Percentiles rank a stretch among this genome's conserved stretches.
phyloP scores from a whole-genome alignment of 2,113 vertebrate genomes.

The Coreoperca whiteheadi region DNA sequence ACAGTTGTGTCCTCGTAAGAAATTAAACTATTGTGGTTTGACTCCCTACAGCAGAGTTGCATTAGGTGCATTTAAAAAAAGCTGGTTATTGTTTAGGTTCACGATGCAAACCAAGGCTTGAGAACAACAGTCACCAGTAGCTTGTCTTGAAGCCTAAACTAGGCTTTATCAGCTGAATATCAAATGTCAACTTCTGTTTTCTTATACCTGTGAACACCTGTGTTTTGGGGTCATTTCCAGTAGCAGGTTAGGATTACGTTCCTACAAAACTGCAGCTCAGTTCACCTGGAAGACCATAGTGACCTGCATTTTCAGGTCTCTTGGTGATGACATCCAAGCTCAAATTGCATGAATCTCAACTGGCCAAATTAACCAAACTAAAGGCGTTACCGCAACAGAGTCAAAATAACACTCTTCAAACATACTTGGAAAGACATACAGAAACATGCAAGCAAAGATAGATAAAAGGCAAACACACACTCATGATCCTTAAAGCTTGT shows the following conservation, averaged over 20 bases:
- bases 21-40: neutral
- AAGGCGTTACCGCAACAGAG: neutral
- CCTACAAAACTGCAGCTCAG: neutral
- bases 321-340: neutral
- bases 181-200: constrained; percentile 21
- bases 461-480: neutral
- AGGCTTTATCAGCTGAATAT: constrained; percentile 6
- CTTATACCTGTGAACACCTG: constrained; percentile 1
- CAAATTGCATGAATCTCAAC: neutral
- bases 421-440: neutral
- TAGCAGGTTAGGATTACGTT: constrained; percentile 27
- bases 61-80: constrained; percentile 13
- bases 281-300: constrained; percentile 18
- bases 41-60: constrained; percentile 15
- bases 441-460: neutral
- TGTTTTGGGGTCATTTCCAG: constrained; percentile 20
- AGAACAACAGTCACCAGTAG: constrained; percentile 10
- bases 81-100: neutral
- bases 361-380: neutral
- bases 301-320: constrained; percentile 33
- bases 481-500: neutral
- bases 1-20: neutral
- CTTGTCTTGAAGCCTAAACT: neutral
- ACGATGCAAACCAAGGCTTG: neutral
- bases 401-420: neutral